Conservation (phyloP, 2,797 vertebrate species). For the Coluber constrictor region DNA sequence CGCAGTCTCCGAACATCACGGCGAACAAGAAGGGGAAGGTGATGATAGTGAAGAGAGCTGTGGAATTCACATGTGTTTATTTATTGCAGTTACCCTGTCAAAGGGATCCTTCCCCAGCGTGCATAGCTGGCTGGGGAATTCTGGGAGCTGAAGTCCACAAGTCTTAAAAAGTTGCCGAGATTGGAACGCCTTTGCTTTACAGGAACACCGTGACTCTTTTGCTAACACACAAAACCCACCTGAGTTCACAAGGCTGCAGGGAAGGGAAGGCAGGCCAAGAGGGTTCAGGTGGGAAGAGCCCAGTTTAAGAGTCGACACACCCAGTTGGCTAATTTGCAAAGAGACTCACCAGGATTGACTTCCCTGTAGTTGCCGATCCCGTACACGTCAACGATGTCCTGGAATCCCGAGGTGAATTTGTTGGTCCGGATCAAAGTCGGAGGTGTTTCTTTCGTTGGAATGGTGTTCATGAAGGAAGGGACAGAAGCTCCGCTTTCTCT, state of each 20-base stretch:
- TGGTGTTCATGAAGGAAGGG: conserved; percentile 92
- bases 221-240: background rate
- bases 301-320: background rate
- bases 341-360: conserved; percentile 87
- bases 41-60: conserved; percentile 92
- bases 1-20: conserved; percentile 96
- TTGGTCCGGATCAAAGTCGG: conserved; percentile 92
- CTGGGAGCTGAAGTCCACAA: background rate
- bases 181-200: background rate
- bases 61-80: background rate
- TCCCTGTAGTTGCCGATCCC: conserved; percentile 93
- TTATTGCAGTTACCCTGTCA: background rate
- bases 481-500: conserved; percentile 88
- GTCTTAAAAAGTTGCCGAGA: background rate
- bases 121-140: background rate
- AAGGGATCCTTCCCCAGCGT: background rate
- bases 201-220: background rate
- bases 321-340: background rate
- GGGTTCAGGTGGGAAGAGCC: background rate
- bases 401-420: conserved; percentile 94
- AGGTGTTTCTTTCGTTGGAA: conserved; percentile 88
- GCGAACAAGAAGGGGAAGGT: conserved; percentile 97
- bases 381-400: conserved; percentile 96
- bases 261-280: background rate
- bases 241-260: background rate